A percentile compares a stretch with the other conserved stretches of the same genome.
These are phyloP conservation scores for Cephus pygmeus DNA, from an alignment of 2,888 invertebrate genomes.

Conservation along the genomic window DNA sequence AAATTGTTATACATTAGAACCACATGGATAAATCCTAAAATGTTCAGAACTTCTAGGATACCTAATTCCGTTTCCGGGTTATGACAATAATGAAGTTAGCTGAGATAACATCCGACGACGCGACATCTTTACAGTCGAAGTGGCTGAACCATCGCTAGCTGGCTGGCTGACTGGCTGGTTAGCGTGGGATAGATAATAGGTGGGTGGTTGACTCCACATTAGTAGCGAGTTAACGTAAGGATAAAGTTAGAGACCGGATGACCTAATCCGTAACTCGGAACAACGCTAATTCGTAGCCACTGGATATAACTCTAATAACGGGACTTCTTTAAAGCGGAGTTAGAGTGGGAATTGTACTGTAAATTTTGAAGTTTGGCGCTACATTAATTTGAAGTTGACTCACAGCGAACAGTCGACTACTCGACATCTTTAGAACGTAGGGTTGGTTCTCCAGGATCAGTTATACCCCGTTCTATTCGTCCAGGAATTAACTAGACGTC, in stretches of 20 bases:
- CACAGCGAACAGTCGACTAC: no score
- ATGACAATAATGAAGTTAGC: no score
- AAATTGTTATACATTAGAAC: no score
- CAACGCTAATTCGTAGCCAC: neutral
- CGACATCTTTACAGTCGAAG: slow-evolving; percentile 33
- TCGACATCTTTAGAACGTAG: no score
- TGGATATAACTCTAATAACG: slow-evolving; percentile 38
- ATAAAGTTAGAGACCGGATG: slow-evolving; percentile 28
- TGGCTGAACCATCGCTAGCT: slow-evolving; percentile 25
- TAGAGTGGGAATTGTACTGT: slow-evolving; percentile 52
- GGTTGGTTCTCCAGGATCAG: no score
- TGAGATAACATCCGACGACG: slow-evolving; percentile 27
- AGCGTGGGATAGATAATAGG: neutral
- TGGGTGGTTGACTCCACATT: slow-evolving; percentile 12
- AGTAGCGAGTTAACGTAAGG: slow-evolving; percentile 21
- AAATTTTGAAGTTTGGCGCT: slow-evolving; percentile 51
- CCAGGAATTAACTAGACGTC: no score
- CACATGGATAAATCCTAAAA: no score
- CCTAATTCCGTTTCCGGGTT: no score
- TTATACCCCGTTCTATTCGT: no score
- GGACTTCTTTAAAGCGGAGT: slow-evolving; percentile 39
- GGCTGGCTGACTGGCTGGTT: no score
- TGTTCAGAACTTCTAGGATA: no score
- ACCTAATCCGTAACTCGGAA: slow-evolving; percentile 20
- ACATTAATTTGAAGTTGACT: slow-evolving; percentile 48